Conservation (phyloP, 2,888 invertebrate genomes). For the Corythucha ciliata region DNA sequence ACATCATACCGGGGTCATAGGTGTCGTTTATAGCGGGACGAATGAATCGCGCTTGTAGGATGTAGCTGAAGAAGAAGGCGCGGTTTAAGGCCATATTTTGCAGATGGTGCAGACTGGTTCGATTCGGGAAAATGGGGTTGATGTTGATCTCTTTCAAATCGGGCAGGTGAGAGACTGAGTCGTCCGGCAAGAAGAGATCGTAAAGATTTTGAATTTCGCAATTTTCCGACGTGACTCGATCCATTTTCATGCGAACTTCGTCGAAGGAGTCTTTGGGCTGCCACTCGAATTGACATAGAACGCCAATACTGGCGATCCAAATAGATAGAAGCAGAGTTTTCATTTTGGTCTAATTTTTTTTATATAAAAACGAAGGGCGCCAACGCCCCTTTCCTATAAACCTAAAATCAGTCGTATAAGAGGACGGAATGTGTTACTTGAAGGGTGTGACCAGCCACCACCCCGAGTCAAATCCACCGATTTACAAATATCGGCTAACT, state of each 20-base stretch:
- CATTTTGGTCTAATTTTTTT: no score
- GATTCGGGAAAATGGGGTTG: conserved; percentile 88
- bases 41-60: conserved; percentile 81
- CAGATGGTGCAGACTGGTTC: conserved; percentile 82
- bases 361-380: no score
- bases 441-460: no score
- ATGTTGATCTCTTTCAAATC: conserved; percentile 90
- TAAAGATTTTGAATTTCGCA: conserved; percentile 79
- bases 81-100: conserved; percentile 95
- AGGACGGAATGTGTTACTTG: no score
- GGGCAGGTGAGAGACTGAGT: conserved; percentile 81
- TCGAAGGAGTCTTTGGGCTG: conserved; percentile 83
- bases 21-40: conserved; percentile 83
- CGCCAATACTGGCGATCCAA: conserved; percentile 29
- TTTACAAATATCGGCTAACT: no score
- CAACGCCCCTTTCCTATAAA: no score
- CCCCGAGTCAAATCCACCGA: no score
- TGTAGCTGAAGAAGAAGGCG: conserved; percentile 93
- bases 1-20: conserved; percentile 97
- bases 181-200: conserved; percentile 73
- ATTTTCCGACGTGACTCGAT: conserved; percentile 75
- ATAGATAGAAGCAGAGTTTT: no score
- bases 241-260: conserved; percentile 72
- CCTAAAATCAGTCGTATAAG: no score
- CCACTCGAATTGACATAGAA: conserved; percentile 73